Conservation (phyloP, 2,797 vertebrate genomes). For the Aratinga solstitialis region DNA sequence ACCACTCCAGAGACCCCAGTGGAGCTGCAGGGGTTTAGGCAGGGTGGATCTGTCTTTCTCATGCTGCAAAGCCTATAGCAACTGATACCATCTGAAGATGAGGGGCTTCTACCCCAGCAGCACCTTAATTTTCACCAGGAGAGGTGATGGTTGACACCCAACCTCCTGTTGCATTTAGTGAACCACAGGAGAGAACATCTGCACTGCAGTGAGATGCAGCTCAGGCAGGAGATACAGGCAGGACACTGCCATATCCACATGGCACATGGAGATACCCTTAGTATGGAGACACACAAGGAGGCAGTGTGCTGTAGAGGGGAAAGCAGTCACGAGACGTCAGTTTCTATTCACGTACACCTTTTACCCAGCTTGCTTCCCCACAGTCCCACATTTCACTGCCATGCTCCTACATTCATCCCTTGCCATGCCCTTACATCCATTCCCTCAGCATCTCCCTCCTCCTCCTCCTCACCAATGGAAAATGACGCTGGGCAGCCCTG, state of each 20-base stretch:
- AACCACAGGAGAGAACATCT: not conserved
- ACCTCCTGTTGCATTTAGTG: not conserved
- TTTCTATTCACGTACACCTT: fast-evolving
- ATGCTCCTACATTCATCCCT: not conserved
- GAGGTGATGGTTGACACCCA: not conserved
- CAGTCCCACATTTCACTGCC: not conserved
- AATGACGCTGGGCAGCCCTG: not conserved
- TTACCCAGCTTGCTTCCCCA: not conserved
- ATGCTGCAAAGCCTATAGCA: not conserved
- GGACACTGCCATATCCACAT: fast-evolving
- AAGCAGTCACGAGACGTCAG: fast-evolving
- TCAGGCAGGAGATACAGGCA: not conserved
- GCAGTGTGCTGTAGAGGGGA: too few species aligned
- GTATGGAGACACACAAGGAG: not conserved
- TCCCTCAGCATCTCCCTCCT: not conserved
- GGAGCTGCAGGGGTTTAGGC: not conserved
- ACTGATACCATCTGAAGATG: not conserved
- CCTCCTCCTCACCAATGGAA: not conserved
- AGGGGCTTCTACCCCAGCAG: not conserved
- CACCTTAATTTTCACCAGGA: not conserved
- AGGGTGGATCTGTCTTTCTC: not conserved
- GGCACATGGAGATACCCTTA: not conserved
- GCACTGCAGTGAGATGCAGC: not conserved
- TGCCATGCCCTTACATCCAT: not conserved
- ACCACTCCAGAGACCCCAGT: not conserved